A percentile compares a stretch with the other conserved stretches of the same genome.
These are phyloP conservation scores for Phania funesta DNA, from an alignment of 2,888 invertebrate species.

Conservation along the genomic window DNA sequence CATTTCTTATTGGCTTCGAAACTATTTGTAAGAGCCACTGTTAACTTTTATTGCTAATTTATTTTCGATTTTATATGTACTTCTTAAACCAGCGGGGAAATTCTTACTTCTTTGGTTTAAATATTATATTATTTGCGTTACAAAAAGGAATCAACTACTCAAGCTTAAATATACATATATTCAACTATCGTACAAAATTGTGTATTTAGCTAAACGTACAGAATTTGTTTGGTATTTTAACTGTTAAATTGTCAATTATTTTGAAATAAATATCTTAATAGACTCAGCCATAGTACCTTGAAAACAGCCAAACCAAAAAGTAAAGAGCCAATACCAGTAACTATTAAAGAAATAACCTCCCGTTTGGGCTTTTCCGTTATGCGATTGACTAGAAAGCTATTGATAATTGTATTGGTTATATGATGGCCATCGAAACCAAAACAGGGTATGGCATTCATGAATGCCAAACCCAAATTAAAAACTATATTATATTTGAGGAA, in stretches of 20 bases:
- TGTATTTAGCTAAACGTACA: slow-evolving; percentile 10
- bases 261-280: slow-evolving; percentile 74
- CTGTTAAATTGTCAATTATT: background rate
- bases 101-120: background rate
- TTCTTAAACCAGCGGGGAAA: background rate
- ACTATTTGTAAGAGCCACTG: background rate
- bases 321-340: slow-evolving; percentile 88
- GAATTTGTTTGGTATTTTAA: background rate
- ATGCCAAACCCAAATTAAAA: slow-evolving; percentile 93
- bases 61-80: background rate
- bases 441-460: slow-evolving; percentile 95
- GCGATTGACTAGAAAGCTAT: slow-evolving; percentile 82
- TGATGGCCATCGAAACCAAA: slow-evolving; percentile 96
- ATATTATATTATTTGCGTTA: slow-evolving; percentile 6
- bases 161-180: slow-evolving; percentile 38
- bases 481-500: slow-evolving; percentile 90
- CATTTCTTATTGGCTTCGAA: background rate
- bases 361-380: slow-evolving; percentile 82
- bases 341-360: slow-evolving; percentile 85
- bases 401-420: slow-evolving; percentile 87
- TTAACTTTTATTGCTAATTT: slow-evolving; percentile 43
- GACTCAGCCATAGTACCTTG: slow-evolving; percentile 81
- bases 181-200: background rate
- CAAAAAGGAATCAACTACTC: slow-evolving; percentile 36
- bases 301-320: slow-evolving; percentile 85